Percentiles rank a stretch among this genome's conserved stretches.
phyloP scores from a whole-genome alignment of 2,797 vertebrate species.

The Microhierax caerulescens region DNA sequence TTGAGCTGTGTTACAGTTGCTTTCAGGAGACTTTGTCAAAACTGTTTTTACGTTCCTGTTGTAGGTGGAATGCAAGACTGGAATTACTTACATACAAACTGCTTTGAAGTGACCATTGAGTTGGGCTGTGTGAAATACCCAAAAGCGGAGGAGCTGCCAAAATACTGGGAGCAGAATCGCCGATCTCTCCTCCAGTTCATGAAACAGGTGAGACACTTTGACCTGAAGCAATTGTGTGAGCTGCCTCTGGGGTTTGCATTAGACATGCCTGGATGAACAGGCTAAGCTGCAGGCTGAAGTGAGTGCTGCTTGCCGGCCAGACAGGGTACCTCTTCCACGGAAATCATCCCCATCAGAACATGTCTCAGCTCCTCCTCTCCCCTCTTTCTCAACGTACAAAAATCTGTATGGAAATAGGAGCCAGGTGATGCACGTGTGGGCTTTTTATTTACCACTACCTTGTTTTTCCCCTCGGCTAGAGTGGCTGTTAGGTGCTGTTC shows the following conservation, averaged over 20 bases:
- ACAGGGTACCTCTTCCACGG: background rate
- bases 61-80: slow-evolving; percentile 99
- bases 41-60: background rate
- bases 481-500: background rate
- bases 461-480: background rate
- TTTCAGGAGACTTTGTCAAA: background rate
- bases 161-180: slow-evolving; percentile 91
- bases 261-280: background rate
- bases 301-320: background rate
- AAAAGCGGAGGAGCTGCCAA: slow-evolving; percentile 81
- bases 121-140: slow-evolving; percentile 94
- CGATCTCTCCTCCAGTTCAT: slow-evolving; percentile 90
- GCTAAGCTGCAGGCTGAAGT: background rate
- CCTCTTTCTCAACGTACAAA: background rate
- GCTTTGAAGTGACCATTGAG: slow-evolving; percentile 98
- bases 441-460: background rate
- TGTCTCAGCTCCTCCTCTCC: background rate
- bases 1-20: background rate
- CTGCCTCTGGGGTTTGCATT: background rate
- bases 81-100: slow-evolving; percentile 97
- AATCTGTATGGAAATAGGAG: background rate
- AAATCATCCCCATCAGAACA: background rate
- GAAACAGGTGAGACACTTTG: slow-evolving; percentile 82
- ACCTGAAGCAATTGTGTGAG: background rate
- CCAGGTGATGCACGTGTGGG: background rate